phyloP scores from a whole-genome alignment of 1,140 invertebrate species.

The Zaprionus tsacasi region DNA sequence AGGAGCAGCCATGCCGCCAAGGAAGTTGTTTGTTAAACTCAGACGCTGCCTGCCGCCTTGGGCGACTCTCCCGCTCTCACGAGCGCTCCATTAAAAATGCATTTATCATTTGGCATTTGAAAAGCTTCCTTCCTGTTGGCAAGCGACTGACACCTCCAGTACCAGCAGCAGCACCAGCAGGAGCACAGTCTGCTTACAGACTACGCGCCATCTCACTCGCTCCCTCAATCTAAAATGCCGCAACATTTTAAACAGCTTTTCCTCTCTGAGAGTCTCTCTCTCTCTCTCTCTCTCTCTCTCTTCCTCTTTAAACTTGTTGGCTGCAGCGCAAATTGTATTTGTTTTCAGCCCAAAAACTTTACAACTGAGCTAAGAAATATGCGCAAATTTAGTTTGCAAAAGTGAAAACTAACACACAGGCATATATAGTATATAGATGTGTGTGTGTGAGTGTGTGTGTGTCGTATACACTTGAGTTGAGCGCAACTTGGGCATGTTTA shows the following conservation, averaged over 20 bases:
- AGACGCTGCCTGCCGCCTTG: constrained; percentile 33
- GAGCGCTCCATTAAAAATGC: constrained; percentile 76
- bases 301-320: constrained; percentile 20
- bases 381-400: constrained; percentile 58
- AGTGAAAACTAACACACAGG: constrained; percentile 63
- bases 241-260: constrained; percentile 31
- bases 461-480: constrained; percentile 49
- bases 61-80: constrained; percentile 26
- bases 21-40: constrained; percentile 63
- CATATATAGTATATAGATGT: neutral
- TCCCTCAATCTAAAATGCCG: constrained; percentile 25
- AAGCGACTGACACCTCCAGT: constrained; percentile 56
- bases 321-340: constrained; percentile 67
- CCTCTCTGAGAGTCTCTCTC: neutral
- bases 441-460: neutral
- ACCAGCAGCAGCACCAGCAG: constrained; percentile 24
- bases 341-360: constrained; percentile 57
- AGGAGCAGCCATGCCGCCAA: constrained; percentile 17
- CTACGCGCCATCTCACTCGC: neutral
- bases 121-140: constrained; percentile 75
- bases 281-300: neutral
- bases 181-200: neutral
- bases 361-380: constrained; percentile 50
- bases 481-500: constrained; percentile 75
- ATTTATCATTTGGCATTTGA: constrained; percentile 81